Evolutionary conservation across 2,797 vertebrate species (phyloP).

Genomic region (Crenuchus spilurus): DNA sequence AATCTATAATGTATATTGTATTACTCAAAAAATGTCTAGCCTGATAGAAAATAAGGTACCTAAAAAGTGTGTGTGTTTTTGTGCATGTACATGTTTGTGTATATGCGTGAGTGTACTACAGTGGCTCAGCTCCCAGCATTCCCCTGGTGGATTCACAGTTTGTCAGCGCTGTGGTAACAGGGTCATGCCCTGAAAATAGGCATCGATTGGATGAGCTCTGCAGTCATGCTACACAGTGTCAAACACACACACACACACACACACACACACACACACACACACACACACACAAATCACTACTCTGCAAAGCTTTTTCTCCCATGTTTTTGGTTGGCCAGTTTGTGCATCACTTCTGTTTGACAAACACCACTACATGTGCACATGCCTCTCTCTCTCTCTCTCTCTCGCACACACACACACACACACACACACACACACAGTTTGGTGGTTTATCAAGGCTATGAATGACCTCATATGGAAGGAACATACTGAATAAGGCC

Average conservation of each 20-base stretch:
- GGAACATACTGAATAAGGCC: slow-evolving; percentile 34
- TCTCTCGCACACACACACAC: slow-evolving; percentile 7
- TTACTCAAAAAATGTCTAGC: too few relatives aligned
- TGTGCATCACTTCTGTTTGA: slow-evolving; percentile 5
- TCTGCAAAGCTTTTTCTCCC: not conserved
- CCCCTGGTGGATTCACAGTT: slow-evolving; percentile 44
- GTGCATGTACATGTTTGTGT: slow-evolving; percentile 30
- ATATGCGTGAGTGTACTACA: slow-evolving; percentile 12
- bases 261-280: slow-evolving; percentile 32
- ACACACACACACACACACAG: slow-evolving; percentile 7
- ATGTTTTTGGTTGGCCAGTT: slow-evolving; percentile 8
- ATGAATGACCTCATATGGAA: slow-evolving; percentile 40
- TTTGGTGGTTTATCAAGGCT: slow-evolving; percentile 38
- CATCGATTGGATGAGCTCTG: slow-evolving; percentile 56
- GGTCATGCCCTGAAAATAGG: slow-evolving; percentile 58
- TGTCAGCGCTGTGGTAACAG: slow-evolving; percentile 51
- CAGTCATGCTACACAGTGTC: slow-evolving; percentile 51
- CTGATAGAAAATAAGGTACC: not conserved
- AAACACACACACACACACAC: slow-evolving; percentile 45
- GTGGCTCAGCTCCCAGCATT: slow-evolving; percentile 41
- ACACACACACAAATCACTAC: slow-evolving; percentile 10
- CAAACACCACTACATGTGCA: slow-evolving; percentile 2
- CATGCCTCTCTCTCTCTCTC: not conserved
- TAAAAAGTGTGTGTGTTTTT: slow-evolving; percentile 12
- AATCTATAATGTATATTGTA: too few relatives aligned